phyloP scores from a whole-genome alignment of 2,888 invertebrate genomes.

The Trilocha varians region DNA sequence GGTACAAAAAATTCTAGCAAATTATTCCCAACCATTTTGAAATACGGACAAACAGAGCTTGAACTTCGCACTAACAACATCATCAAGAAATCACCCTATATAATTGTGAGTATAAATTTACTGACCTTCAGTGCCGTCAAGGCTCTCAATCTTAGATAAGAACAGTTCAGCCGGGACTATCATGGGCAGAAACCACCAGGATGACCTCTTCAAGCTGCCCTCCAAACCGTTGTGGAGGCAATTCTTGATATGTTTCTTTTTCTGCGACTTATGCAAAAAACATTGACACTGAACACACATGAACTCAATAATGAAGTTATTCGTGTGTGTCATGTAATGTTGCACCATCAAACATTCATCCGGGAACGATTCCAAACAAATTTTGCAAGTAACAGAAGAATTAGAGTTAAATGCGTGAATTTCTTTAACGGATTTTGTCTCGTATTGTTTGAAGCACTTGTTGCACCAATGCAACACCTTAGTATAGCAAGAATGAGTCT shows the following conservation, averaged over 20 bases:
- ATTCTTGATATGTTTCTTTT: not conserved
- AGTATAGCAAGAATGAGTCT: slow-evolving; percentile 20
- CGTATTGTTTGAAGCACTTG: slow-evolving; percentile 23
- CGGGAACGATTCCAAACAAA: slow-evolving; percentile 16
- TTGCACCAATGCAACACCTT: slow-evolving; percentile 12
- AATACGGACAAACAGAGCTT: too few species aligned
- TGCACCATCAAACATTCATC: slow-evolving; percentile 23
- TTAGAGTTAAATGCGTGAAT: slow-evolving; percentile 12
- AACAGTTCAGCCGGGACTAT: not conserved
- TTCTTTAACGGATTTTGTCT: not conserved
- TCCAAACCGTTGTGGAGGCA: not conserved
- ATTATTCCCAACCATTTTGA: too few species aligned
- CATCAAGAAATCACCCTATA: too few species aligned
- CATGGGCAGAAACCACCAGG: not conserved
- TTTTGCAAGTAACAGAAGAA: slow-evolving; percentile 12
- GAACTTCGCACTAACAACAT: too few species aligned
- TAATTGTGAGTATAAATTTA: too few species aligned
- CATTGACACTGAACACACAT: not conserved
- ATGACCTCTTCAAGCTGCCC: too few species aligned
- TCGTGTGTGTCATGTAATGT: slow-evolving; percentile 28
- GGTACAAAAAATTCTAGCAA: too few species aligned
- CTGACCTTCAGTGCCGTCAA: not conserved
- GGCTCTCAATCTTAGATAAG: not conserved
- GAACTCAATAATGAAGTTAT: not conserved
- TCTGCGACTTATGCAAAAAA: not conserved